Conservation (phyloP, 2,888 invertebrate species). For the Chelonus formosanus region DNA sequence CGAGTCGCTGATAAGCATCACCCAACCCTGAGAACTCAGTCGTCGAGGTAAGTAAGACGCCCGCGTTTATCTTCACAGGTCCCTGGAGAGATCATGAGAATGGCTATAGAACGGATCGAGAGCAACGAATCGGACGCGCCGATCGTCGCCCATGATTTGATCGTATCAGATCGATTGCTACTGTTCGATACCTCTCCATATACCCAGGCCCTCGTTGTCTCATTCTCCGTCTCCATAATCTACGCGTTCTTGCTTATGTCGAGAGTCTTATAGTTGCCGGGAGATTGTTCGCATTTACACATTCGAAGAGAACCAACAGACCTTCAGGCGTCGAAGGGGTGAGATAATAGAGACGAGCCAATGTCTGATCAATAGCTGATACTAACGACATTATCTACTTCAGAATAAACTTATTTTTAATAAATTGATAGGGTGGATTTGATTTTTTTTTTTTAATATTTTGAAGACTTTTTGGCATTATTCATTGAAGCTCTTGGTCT, state of each 20-base stretch:
- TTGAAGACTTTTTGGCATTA: no score
- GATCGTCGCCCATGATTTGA: constrained; percentile 50
- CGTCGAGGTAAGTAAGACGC: constrained; percentile 14
- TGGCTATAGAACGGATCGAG: constrained; percentile 38
- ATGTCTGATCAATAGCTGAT: constrained; percentile 4
- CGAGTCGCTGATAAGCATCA: constrained; percentile 20
- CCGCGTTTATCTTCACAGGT: constrained; percentile 25
- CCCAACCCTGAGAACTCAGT: constrained; percentile 26
- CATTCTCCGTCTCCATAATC: not conserved
- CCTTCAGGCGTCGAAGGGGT: constrained; percentile 28
- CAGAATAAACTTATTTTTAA: no score
- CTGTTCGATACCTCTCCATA: constrained; percentile 35
- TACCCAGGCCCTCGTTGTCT: constrained; percentile 8
- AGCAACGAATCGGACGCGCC: constrained; percentile 39
- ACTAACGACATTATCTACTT: not conserved
- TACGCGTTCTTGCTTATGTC: not conserved
- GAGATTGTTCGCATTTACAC: constrained; percentile 1
- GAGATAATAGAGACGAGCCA: constrained; percentile 43
- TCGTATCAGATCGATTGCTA: constrained; percentile 48
- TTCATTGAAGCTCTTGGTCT: no score
- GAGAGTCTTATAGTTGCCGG: not conserved
- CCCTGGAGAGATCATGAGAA: constrained; percentile 39
- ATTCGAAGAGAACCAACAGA: constrained; percentile 3
- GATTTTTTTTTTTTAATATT: no score
- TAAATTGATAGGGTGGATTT: no score